Evolutionary conservation across 1,140 invertebrate genomes (phyloP).

Genomic region (Hylaeus volcanicus): DNA sequence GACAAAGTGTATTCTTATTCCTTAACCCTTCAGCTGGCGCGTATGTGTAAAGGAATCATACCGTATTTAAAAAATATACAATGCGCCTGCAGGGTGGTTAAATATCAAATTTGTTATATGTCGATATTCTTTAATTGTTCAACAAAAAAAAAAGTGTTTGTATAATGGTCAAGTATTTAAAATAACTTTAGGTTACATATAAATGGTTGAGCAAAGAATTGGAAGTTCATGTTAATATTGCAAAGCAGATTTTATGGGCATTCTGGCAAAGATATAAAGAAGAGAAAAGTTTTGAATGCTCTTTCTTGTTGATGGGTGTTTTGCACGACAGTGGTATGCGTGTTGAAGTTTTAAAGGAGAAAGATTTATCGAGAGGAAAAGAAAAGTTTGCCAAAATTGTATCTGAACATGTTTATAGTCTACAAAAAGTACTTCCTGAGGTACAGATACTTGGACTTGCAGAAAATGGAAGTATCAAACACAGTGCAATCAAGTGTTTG

Average conservation of each 20-base stretch:
- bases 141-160: not conserved
- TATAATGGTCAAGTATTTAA: constrained; percentile 22
- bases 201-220: constrained; percentile 78
- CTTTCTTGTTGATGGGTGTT: constrained; percentile 74
- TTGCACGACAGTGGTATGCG: constrained; percentile 70
- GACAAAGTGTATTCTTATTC: not conserved
- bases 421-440: constrained; percentile 74
- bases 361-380: constrained; percentile 65
- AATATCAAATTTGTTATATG: constrained; percentile 15
- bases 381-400: constrained; percentile 72
- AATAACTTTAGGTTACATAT: constrained; percentile 73
- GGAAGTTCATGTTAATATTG: constrained; percentile 75
- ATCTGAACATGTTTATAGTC: constrained; percentile 78
- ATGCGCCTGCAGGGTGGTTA: too few species aligned
- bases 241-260: constrained; percentile 74
- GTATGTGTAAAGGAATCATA: too few species aligned
- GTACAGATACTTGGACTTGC: constrained; percentile 68
- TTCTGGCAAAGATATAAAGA: constrained; percentile 71
- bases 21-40: too few species aligned
- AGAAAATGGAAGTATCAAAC: constrained; percentile 70
- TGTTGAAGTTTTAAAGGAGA: constrained; percentile 73
- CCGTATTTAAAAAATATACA: too few species aligned
- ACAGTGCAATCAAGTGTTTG: constrained; percentile 73
- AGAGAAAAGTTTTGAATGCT: constrained; percentile 64
- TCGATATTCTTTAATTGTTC: not conserved